Evolutionary conservation across 1,140 invertebrate genomes (phyloP), one percentile per base, ranked within the genome.

Genomic region (Hyphantria cunea): DNA sequence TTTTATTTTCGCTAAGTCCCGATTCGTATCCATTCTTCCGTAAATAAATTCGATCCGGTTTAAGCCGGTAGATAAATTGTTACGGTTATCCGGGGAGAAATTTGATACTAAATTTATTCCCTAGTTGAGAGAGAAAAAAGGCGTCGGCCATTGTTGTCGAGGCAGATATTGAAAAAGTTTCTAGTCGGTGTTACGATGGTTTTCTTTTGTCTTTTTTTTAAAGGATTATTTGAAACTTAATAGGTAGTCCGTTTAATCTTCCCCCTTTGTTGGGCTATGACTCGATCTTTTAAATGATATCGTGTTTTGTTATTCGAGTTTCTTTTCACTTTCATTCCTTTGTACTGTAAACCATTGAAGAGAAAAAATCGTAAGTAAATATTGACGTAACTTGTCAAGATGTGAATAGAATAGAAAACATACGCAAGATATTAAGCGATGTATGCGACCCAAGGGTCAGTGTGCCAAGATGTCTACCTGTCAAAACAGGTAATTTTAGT

Each of bases 81-180:
- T 62, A 67, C 39, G 56, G 48, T 50, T 63, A 67, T 72, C 65
- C 66, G 41, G 50, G 47, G 59, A 66, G 69, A 74, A 73, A 74
- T 78, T 78, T 68, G 69, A 77, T 74, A 80, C 65, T 64, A 55
- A 68, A 69, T 62, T 75, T 70, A 64, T 70, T 68, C 53, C 60
- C 49, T 51, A 60, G 56, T 6, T 17, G 15, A 51, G 37, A n/a
- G 39, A 53, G 52, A 76, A 79, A 76, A 79, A 78, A 71, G 72
- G 62, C 54, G 45, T 50, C 34, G 61, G 47, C 77, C 74, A 86
- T 87, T 86, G 83, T 89, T 82, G 66, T 74, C 62, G 67, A 63
- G 33, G 61, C 52, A 53, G 71, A 81, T 86, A 89, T 89, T 86
- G 83, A 78, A 84, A 87, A 89, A 83, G 75, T 85, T 89, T 82